These are phyloP conservation scores for Mimas tiliae DNA, from an alignment of 2,888 invertebrate genomes.

Conservation along the genomic window DNA sequence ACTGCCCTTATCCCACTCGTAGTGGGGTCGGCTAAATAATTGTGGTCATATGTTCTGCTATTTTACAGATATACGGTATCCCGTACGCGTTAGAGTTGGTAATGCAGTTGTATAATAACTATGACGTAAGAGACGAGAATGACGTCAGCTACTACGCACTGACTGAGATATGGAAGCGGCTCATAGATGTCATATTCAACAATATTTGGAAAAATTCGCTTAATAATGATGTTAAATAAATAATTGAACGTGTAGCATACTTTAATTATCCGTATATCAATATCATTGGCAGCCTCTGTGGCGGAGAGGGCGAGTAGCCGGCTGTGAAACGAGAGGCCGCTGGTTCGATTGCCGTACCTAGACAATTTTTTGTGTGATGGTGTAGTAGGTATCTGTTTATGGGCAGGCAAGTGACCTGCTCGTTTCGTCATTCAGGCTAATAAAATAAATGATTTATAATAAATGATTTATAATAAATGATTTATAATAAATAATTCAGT, in stretches of 20 bases:
- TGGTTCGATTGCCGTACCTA: no score
- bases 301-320: no score
- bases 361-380: no score
- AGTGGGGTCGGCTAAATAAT: no score
- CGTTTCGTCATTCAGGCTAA: no score
- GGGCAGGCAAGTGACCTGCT: no score
- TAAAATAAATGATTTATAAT: no score
- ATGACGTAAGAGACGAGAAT: not conserved
- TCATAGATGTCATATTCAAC: slow-evolving; percentile 59
- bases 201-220: slow-evolving; percentile 50
- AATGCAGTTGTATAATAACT: slow-evolving; percentile 61
- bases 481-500: no score
- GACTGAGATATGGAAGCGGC: slow-evolving; percentile 58
- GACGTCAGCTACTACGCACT: slow-evolving; percentile 37
- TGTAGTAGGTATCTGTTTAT: no score
- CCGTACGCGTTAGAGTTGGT: slow-evolving; percentile 70
- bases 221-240: slow-evolving; percentile 25
- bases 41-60: not conserved
- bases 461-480: no score
- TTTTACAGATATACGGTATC: slow-evolving; percentile 67
- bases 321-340: no score
- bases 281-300: not conserved
- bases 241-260: not conserved
- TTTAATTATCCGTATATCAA: slow-evolving; percentile 31
- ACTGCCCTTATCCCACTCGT: no score